Percentiles rank a stretch among this genome's conserved stretches.
phyloP scores from a whole-genome alignment of 2,113 vertebrate species.

The Struthio camelus region DNA sequence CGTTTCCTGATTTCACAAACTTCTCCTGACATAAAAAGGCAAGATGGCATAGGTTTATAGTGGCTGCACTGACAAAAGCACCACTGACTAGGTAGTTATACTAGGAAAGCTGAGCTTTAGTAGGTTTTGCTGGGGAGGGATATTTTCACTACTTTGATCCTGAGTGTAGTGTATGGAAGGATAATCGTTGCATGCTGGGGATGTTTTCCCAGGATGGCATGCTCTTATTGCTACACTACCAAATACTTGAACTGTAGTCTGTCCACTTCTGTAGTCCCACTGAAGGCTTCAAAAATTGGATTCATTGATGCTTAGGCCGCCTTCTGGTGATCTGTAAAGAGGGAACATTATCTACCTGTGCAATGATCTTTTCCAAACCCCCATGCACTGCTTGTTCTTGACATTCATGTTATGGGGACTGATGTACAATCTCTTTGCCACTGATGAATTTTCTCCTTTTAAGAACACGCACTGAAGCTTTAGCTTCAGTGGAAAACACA shows the following conservation, averaged over 20 bases:
- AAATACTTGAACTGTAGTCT: not conserved
- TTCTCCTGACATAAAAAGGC: not conserved
- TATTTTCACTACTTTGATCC: not conserved
- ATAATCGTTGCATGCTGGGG: not conserved
- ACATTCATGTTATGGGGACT: not conserved
- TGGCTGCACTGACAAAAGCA: not conserved
- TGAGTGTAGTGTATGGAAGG: not conserved
- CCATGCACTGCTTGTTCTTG: not conserved
- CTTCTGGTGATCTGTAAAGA: not conserved
- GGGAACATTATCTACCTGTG: slow-evolving; percentile 11
- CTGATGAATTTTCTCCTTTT: slow-evolving; percentile 1
- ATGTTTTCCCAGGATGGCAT: not conserved
- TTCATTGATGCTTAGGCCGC: not conserved
- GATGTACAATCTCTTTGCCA: not conserved
- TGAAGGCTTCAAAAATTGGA: not conserved
- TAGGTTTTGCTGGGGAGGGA: not conserved
- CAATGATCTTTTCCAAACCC: slow-evolving; percentile 40
- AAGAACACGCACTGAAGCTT: not conserved
- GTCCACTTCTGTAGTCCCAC: not conserved
- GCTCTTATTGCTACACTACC: not conserved
- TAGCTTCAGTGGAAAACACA: not conserved
- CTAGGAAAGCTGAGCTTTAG: not conserved
- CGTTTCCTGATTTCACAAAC: not conserved
- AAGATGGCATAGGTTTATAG: not conserved
- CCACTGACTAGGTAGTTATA: not conserved